These are phyloP conservation scores for Sclerurus mexicanus DNA, from an alignment of 2,113 vertebrate genomes.

Conservation along the genomic window DNA sequence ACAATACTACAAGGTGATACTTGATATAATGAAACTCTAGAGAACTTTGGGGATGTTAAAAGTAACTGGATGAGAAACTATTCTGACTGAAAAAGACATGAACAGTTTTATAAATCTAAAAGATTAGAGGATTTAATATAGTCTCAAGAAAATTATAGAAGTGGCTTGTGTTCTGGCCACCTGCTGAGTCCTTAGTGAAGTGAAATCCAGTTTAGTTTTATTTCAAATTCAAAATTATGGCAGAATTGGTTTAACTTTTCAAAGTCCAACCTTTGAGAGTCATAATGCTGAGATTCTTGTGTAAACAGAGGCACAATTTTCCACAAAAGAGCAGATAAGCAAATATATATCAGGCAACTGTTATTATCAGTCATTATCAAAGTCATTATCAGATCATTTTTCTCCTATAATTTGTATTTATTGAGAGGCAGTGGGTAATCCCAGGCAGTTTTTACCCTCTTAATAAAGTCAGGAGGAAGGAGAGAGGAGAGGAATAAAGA, in stretches of 20 bases:
- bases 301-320: background rate
- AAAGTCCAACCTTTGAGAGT: background rate
- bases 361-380: no score
- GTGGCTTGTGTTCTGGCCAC: conserved; percentile 3
- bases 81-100: conserved; percentile 35
- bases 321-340: background rate
- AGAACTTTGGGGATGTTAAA: conserved; percentile 37
- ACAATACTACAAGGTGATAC: conserved; percentile 42
- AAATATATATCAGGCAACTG: background rate
- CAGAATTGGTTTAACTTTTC: background rate
- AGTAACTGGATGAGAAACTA: conserved; percentile 18
- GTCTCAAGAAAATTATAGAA: conserved; percentile 36
- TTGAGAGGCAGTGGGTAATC: background rate
- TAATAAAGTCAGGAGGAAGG: background rate
- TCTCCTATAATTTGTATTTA: background rate
- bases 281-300: background rate
- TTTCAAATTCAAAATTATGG: background rate
- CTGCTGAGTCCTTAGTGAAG: conserved; percentile 26
- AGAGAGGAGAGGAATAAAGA: background rate
- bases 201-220: background rate
- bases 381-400: background rate
- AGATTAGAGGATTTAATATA: conserved; percentile 52
- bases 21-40: background rate
- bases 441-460: background rate
- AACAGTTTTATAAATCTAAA: conserved; percentile 8